Evolutionary conservation across 2,113 vertebrate genomes (phyloP), one percentile per base, ranked within the genome.

Genomic region (Oceanites oceanicus): DNA sequence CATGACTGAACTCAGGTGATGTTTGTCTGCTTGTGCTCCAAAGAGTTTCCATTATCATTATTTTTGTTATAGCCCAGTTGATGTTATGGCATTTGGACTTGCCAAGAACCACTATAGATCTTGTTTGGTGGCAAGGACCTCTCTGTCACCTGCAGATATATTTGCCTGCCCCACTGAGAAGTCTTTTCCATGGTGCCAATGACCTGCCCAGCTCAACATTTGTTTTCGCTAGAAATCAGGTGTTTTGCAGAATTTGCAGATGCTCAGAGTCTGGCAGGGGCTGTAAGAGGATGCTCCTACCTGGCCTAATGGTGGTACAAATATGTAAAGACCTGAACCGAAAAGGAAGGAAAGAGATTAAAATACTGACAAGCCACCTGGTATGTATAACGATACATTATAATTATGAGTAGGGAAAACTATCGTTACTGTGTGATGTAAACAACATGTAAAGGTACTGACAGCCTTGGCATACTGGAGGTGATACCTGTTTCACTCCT

Each of bases 291-390:
- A 42, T 62, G 75, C 12, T 81, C 65, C 50, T 59, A 19, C 7
- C 42, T 8, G 0, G 16, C 53, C 49, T 34, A 9, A 19, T 2
- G 1, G 16, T 4, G 15, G 20, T 34, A 40, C 20, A 52, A 90
- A 77, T 75, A 29, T 38, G 12, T 36, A 29, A 88, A 63, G 40
- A 62, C 0, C 29, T 34, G 36, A 52, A 44, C 30, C 56, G 72
- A 47, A 87, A 81, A 55, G 36, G 62, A 30, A 75, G 44, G 44
- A 47, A 92, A 79, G 52, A 65, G 12, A 71, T 72, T 47, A 67
- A 92, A 92, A 81, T 45, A 71, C 70, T 82, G 74, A 53, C 15
- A 70, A 93, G 66, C 52, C 74, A 87, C 42, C 38, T 44, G 78
- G 19, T 47, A 38, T 4, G 3, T 76, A 27, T 23, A 86, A 52